These are phyloP conservation scores for Coelopa frigida DNA, from an alignment of 1,140 invertebrate species.

Conservation along the genomic window DNA sequence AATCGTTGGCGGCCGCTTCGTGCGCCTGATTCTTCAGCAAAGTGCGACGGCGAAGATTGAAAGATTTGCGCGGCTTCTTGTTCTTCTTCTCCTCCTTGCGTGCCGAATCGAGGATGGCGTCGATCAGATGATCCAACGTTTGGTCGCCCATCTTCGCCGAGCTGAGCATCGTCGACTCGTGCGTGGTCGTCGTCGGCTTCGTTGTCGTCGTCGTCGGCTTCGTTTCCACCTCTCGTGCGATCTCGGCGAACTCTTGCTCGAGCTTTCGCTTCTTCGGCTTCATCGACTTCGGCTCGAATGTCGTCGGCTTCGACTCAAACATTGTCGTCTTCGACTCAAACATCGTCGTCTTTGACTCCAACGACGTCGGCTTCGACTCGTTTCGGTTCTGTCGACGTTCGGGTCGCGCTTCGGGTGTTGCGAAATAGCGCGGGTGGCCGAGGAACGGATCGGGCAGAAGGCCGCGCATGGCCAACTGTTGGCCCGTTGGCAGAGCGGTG, in stretches of 20 bases:
- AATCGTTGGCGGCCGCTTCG: neutral
- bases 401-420: conserved; percentile 7
- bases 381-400: neutral
- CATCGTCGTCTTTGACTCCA: neutral
- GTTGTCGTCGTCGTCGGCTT: neutral
- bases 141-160: conserved; percentile 36
- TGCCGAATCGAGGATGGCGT: conserved; percentile 40
- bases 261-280: conserved; percentile 26
- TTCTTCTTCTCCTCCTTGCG: conserved; percentile 29
- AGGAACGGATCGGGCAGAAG: conserved; percentile 34
- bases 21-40: conserved; percentile 32
- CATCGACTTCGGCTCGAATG: neutral
- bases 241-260: conserved; percentile 24
- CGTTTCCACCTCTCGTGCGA: conserved; percentile 11
- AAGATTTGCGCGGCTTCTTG: conserved; percentile 30
- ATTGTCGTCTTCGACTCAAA: neutral
- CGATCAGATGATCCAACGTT: conserved; percentile 38
- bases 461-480: conserved; percentile 32
- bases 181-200: conserved; percentile 12
- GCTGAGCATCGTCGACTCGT: conserved; percentile 11
- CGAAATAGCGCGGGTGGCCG: conserved; percentile 33
- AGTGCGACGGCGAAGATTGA: conserved; percentile 35
- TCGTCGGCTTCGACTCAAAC: neutral
- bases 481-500: conserved; percentile 24
- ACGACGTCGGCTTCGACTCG: neutral